phyloP scores from a whole-genome alignment of 2,888 invertebrate species.

The Synergus japonicus region DNA sequence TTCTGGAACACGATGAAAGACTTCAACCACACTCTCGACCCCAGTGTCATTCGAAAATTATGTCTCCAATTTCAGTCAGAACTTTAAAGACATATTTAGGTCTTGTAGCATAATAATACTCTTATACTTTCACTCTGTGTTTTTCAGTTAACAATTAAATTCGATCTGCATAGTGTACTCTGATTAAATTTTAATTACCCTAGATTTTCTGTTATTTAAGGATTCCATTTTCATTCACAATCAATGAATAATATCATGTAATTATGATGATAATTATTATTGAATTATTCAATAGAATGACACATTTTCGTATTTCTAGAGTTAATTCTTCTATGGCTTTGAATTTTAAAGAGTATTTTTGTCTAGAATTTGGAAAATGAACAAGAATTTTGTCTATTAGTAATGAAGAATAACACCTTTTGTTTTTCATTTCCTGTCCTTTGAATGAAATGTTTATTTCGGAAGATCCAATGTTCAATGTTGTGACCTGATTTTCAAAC shows the following conservation, averaged over 20 bases:
- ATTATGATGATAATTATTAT: background rate
- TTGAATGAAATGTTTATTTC: background rate
- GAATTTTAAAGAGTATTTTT: background rate
- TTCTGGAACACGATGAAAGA: slow-evolving; percentile 44
- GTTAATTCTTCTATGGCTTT: background rate
- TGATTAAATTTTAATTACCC: background rate
- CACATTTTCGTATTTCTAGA: background rate
- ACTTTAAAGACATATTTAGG: background rate
- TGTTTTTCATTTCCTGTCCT: background rate
- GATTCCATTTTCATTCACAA: background rate
- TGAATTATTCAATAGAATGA: background rate
- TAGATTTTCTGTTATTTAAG: background rate
- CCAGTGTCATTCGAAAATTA: background rate
- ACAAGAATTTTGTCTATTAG: background rate
- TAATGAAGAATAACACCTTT: background rate
- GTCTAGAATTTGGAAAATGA: too few species aligned
- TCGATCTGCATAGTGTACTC: background rate
- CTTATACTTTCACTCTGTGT: too few species aligned
- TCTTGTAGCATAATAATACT: background rate
- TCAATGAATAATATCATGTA: background rate
- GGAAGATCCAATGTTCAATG: background rate
- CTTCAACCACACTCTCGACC: background rate
- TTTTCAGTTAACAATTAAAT: background rate
- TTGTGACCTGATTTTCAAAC: background rate
- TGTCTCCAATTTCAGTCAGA: background rate